These are phyloP conservation scores for Drosophila ironensis DNA, from an alignment of 1,140 invertebrate species.

Conservation along the genomic window DNA sequence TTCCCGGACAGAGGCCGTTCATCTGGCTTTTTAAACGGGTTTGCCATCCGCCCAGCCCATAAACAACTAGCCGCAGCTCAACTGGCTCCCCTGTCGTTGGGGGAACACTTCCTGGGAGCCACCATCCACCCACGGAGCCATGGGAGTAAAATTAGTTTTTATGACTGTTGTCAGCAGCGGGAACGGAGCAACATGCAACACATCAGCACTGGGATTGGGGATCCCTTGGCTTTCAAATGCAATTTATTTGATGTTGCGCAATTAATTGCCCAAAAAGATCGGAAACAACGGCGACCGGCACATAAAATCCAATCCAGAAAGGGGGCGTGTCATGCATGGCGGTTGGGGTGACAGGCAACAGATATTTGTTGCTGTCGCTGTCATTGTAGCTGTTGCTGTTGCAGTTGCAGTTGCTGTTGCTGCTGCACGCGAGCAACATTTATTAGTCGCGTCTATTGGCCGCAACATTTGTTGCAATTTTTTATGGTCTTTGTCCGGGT, in stretches of 20 bases:
- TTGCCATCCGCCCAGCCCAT: constrained; percentile 25
- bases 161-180: constrained; percentile 58
- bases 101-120: constrained; percentile 35
- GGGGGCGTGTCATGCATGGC: not conserved
- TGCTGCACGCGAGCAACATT: constrained; percentile 56
- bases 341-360: constrained; percentile 42
- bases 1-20: constrained; percentile 15
- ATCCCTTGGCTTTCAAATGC: constrained; percentile 55
- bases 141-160: constrained; percentile 69
- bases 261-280: constrained; percentile 68
- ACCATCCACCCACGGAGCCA: constrained; percentile 31
- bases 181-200: constrained; percentile 3
- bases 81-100: constrained; percentile 1
- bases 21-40: constrained; percentile 26
- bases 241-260: constrained; percentile 77
- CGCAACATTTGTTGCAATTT: constrained; percentile 75
- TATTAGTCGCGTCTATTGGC: constrained; percentile 57
- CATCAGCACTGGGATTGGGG: constrained; percentile 14
- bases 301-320: constrained; percentile 26
- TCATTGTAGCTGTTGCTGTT: constrained; percentile 22
- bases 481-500: constrained; percentile 52
- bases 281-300: constrained; percentile 9
- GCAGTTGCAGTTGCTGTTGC: constrained; percentile 17
- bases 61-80: constrained; percentile 31
- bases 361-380: constrained; percentile 57